Evolutionary conservation across 1,140 invertebrate genomes (phyloP).

Genomic region (Listronotus oregonensis): DNA sequence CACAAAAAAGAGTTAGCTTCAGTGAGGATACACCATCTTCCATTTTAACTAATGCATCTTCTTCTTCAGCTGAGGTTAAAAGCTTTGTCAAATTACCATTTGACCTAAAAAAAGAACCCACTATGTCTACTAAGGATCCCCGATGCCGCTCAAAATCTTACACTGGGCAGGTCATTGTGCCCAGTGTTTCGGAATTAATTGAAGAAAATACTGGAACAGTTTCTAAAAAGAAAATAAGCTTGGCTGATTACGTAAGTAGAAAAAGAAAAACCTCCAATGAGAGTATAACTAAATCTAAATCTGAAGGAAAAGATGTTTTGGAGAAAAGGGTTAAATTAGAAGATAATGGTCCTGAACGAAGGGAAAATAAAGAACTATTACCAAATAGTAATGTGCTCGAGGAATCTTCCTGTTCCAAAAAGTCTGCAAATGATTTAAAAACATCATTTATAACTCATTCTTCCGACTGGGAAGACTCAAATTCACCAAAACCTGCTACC

Average conservation of each 20-base stretch:
- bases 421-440: conserved; percentile 11
- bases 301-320: conserved; percentile 2
- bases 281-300: neutral
- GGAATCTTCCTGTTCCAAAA: neutral
- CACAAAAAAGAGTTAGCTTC: conserved; percentile 16
- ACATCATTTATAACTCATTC: conserved; percentile 28
- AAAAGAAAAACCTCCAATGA: conserved; percentile 36
- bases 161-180: conserved; percentile 5
- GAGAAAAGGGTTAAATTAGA: conserved; percentile 13
- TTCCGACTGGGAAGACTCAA: conserved; percentile 42
- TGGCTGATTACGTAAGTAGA: conserved; percentile 43
- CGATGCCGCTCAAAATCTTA: neutral
- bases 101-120: conserved; percentile 8
- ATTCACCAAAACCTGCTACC: conserved; percentile 27
- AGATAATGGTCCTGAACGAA: neutral
- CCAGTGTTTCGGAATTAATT: conserved; percentile 32
- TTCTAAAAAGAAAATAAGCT: conserved; percentile 40
- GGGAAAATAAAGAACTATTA: neutral
- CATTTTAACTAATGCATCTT: neutral
- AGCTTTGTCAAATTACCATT: no score
- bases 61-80: no score
- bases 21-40: conserved; percentile 15
- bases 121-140: conserved; percentile 11
- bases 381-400: neutral
- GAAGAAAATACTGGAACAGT: conserved; percentile 25